phyloP scores from a whole-genome alignment of 2,888 invertebrate genomes.

The Colostygia pectinataria region DNA sequence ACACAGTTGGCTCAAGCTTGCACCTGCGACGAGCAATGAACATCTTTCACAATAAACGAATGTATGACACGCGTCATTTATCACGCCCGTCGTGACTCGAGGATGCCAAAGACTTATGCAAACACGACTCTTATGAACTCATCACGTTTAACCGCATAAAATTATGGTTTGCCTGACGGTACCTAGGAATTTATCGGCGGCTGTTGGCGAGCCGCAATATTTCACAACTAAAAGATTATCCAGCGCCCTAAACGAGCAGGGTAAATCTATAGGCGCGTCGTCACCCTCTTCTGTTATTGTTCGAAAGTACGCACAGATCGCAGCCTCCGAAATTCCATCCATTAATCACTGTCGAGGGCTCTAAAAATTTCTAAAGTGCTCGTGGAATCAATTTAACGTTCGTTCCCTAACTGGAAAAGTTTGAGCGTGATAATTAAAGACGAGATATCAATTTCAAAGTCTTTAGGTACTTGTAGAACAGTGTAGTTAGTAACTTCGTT shows the following conservation, averaged over 20 bases:
- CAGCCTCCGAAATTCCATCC: slow-evolving; percentile 72
- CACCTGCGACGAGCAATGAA: slow-evolving; percentile 42
- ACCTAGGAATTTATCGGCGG: slow-evolving; percentile 47
- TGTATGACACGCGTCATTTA: slow-evolving; percentile 58
- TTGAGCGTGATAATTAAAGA: slow-evolving; percentile 73
- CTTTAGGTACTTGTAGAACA: slow-evolving; percentile 39
- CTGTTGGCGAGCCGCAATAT: slow-evolving; percentile 65
- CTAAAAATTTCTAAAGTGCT: slow-evolving; percentile 76
- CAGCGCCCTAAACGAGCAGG: slow-evolving; percentile 51
- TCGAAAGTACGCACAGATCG: slow-evolving; percentile 50
- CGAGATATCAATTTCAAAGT: slow-evolving; percentile 68
- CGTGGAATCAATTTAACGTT: slow-evolving; percentile 77
- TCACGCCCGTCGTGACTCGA: slow-evolving; percentile 58
- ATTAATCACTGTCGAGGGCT: slow-evolving; percentile 80
- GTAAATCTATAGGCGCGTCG: slow-evolving; percentile 51
- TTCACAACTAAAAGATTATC: slow-evolving; percentile 67
- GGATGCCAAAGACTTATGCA: slow-evolving; percentile 64
- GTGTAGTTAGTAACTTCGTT: slow-evolving; percentile 21
- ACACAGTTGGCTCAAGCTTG: slow-evolving; percentile 28
- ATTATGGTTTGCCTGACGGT: slow-evolving; percentile 53
- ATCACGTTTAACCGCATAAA: slow-evolving; percentile 68
- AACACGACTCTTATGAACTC: slow-evolving; percentile 61
- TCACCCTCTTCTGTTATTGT: slow-evolving; percentile 64
- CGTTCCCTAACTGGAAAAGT: slow-evolving; percentile 67
- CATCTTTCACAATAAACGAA: slow-evolving; percentile 56